Evolutionary conservation across 53 echinoderm and acorn worm genomes (phyloP).

Genomic region (Antedon mediterranea): DNA sequence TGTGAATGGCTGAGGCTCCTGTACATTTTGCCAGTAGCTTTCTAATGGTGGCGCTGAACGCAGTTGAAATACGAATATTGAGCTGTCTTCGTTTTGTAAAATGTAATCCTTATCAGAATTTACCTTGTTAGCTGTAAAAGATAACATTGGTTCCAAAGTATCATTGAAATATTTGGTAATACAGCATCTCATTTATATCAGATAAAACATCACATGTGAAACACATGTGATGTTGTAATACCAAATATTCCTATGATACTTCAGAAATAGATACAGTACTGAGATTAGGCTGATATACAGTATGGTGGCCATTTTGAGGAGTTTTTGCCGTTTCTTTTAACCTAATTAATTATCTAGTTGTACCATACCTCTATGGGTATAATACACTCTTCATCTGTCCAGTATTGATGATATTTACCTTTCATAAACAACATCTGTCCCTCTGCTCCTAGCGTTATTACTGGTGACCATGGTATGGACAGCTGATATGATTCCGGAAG

Average conservation of each 20-base stretch:
- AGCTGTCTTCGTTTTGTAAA: background rate
- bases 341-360: no score
- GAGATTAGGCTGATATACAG: no score
- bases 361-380: no score
- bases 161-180: no score
- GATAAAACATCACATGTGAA: no score
- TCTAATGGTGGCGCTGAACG: conserved; percentile 39
- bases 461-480: conserved; percentile 28
- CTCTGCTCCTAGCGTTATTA: conserved; percentile 49
- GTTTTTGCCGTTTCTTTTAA: no score
- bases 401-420: conserved; percentile 28
- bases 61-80: conserved; percentile 44
- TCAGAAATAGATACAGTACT: no score
- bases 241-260: no score
- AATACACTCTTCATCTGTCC: no score
- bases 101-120: background rate
- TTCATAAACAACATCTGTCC: conserved; percentile 80
- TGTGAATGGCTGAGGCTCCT: conserved; percentile 21
- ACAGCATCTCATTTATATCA: no score
- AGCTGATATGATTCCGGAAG: conserved; percentile 34
- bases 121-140: background rate
- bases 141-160: background rate
- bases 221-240: no score
- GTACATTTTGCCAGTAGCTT: conserved; percentile 11
- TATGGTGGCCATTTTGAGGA: no score